Conservation (phyloP, 2,113 vertebrate genomes). For the Mus spicilegus region DNA sequence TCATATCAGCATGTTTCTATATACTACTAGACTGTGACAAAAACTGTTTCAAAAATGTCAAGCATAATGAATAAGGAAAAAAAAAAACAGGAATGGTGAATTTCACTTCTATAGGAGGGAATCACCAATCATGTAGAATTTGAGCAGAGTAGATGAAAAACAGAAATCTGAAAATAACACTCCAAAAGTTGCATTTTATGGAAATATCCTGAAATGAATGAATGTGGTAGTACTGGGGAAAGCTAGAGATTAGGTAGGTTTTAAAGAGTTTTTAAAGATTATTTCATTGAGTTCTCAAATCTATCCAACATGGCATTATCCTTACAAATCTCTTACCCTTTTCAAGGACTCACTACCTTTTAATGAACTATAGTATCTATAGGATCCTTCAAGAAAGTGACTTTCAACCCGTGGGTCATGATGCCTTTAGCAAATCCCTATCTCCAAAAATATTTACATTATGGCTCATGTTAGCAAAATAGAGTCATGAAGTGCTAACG, state of each 20-base stretch:
- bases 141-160: not conserved
- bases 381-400: not conserved
- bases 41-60: constrained; percentile 68
- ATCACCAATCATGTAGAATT: not conserved
- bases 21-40: constrained; percentile 54
- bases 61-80: constrained; percentile 36
- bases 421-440: not conserved
- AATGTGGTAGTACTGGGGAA: not conserved
- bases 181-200: not conserved
- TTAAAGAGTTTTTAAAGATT: not conserved
- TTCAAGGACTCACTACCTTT: not conserved
- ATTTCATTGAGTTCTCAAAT: not conserved
- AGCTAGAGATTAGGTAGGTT: not conserved
- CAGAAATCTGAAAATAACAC: not conserved
- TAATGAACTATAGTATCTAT: not conserved
- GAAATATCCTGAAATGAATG: not conserved
- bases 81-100: not conserved
- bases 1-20: not conserved
- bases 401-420: not conserved
- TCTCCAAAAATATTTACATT: not conserved
- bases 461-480: not conserved
- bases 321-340: not conserved
- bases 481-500: fast-evolving
- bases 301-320: not conserved
- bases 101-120: not conserved